Evolutionary conservation across 2,888 invertebrate species (phyloP).

Genomic region (Orthonychiurus folsomi): DNA sequence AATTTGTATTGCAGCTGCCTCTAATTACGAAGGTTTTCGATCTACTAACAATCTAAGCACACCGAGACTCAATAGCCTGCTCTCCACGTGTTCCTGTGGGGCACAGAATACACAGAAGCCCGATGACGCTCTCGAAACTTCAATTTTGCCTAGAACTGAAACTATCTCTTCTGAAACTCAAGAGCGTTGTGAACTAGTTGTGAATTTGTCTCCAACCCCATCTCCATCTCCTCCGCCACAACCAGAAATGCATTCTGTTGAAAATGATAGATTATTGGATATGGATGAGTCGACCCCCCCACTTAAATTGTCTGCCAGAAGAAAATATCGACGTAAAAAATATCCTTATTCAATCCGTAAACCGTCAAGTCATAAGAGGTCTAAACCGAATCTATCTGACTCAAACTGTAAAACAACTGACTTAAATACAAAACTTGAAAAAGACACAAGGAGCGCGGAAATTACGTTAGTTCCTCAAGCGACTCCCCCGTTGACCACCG

Average conservation of each 20-base stretch:
- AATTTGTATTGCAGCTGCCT: not conserved
- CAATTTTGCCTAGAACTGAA: too few relatives aligned
- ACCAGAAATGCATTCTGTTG: not conserved
- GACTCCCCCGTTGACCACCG: not conserved
- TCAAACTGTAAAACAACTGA: not conserved
- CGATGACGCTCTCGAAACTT: too few relatives aligned
- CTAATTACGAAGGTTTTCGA: not conserved
- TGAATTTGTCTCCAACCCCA: not conserved
- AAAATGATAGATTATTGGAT: not conserved
- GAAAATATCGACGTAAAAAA: not conserved
- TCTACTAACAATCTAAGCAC: not conserved
- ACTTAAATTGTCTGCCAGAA: not conserved
- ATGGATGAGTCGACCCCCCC: not conserved
- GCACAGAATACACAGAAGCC: not conserved
- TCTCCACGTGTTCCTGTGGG: not conserved
- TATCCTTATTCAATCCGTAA: not conserved
- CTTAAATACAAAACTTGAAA: not conserved
- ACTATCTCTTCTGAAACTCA: too few relatives aligned
- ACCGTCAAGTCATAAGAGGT: not conserved
- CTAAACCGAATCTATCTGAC: not conserved
- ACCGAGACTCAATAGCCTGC: not conserved
- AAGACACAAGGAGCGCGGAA: not conserved
- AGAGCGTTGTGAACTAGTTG: not conserved
- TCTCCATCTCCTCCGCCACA: constrained; percentile 8
- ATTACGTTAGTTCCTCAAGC: not conserved